Conservation (phyloP, 2,888 invertebrate species). For the Athrips mouffetella region DNA sequence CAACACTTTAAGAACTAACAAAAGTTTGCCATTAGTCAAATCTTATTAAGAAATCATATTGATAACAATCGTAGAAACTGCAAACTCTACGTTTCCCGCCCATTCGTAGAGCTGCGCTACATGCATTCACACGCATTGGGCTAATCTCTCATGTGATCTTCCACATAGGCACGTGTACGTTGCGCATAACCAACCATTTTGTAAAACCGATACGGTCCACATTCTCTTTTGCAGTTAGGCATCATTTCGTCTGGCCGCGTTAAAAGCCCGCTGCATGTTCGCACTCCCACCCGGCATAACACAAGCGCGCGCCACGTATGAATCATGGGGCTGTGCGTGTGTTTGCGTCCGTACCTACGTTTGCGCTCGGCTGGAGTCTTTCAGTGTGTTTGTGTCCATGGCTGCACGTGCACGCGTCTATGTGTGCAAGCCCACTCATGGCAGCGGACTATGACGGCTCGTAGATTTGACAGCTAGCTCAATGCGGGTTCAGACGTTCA, state of each 20-base stretch:
- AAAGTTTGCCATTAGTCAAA: slow-evolving; percentile 3
- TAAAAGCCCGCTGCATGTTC: slow-evolving; percentile 76
- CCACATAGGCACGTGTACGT: slow-evolving; percentile 60
- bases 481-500: slow-evolving; percentile 78
- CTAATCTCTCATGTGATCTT: slow-evolving; percentile 74
- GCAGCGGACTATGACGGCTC: slow-evolving; percentile 79
- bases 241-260: slow-evolving; percentile 75
- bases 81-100: slow-evolving; percentile 60
- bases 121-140: slow-evolving; percentile 74
- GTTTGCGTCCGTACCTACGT: slow-evolving; percentile 61
- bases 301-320: slow-evolving; percentile 65
- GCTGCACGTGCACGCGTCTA: slow-evolving; percentile 55
- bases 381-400: slow-evolving; percentile 72
- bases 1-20: too few species aligned
- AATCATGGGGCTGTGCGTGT: slow-evolving; percentile 58
- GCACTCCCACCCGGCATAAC: slow-evolving; percentile 74
- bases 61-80: slow-evolving; percentile 47
- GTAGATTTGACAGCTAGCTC: slow-evolving; percentile 80
- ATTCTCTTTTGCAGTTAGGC: slow-evolving; percentile 66
- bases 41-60: slow-evolving; percentile 23
- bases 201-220: slow-evolving; percentile 64
- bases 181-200: slow-evolving; percentile 66
- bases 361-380: slow-evolving; percentile 67
- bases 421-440: slow-evolving; percentile 75
- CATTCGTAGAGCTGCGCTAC: slow-evolving; percentile 63